Evolutionary conservation across 2,113 vertebrate genomes (phyloP), one percentile per base, ranked within the genome.

Genomic region (Pelobates fuscus): DNA sequence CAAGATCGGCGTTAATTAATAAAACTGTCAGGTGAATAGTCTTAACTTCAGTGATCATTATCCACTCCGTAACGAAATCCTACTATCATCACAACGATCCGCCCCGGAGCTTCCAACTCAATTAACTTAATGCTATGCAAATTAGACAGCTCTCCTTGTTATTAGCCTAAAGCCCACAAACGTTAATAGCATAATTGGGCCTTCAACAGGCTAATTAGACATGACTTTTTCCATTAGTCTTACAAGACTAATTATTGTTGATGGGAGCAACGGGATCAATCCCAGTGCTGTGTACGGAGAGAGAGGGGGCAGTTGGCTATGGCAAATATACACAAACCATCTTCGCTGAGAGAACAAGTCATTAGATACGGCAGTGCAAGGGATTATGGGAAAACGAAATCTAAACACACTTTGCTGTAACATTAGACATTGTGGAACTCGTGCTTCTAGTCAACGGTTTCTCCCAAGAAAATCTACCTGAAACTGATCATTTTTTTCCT

Each of bases 41-140:
- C 90, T 92, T 90, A 26, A 78, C 88, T 86, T 89, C 0, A 91
- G 95, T 90, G 93, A 88, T 93, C 88, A 88, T 92, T 87, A 88
- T 89, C 94, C 92, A 89, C 90, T 92, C 92, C 86, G 94, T 93
- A 98, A 96, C 87, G 90, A 90, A 87, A 94, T 91, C 94, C 89
- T 80, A 61, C 87, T 85, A 82, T 89, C 88, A 82, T 86, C 88
- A 80, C 81, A 83, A 84, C 89, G 84, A 84, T 81, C 90, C 75
- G 83, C 86, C 93, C 87, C 81, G 82, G 55, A 66, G 82, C 87
- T 84, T 84, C 88, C 84, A 79, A 89, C 86, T 93, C 94, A 95
- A 98, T 98, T 98, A 98, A 93, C 92, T 90, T 96, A 98, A 97
- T 98, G 94, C 91, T 91, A 98, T 98, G 95, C 93, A 96, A 96